Percentiles rank a stretch among this genome's conserved stretches.
Evolutionary conservation across 1,140 invertebrate genomes (phyloP).

Genomic region (Macrobrachium nipponense): DNA sequence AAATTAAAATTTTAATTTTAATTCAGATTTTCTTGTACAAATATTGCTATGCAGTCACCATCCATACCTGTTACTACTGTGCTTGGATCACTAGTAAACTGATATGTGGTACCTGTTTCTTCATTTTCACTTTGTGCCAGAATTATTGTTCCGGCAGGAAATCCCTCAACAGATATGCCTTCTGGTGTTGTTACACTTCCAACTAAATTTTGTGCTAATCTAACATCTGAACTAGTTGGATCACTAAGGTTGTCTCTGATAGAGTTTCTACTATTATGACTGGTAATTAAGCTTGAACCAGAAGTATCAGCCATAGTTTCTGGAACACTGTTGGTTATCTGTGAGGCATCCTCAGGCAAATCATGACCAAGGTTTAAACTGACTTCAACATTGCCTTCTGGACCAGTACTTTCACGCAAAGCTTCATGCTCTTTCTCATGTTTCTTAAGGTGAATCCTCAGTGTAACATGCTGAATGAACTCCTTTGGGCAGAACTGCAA

Average conservation of each 20-base stretch:
- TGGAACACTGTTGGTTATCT: too few relatives aligned
- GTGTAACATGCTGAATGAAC: slow-evolving; percentile 57
- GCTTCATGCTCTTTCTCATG: slow-evolving; percentile 58
- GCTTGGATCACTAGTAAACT: slow-evolving; percentile 24
- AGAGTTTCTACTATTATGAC: too few relatives aligned
- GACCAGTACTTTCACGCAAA: not conserved
- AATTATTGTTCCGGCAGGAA: slow-evolving; percentile 39
- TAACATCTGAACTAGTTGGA: not conserved
- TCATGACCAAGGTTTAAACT: not conserved
- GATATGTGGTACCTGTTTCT: not conserved
- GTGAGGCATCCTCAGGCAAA: too few relatives aligned
- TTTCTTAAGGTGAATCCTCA: slow-evolving; percentile 60
- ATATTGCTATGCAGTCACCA: slow-evolving; percentile 51
- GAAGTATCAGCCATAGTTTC: too few relatives aligned
- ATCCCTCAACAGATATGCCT: not conserved
- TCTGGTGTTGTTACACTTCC: not conserved
- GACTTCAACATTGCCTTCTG: not conserved
- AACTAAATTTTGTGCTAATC: not conserved
- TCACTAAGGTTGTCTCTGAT: too few relatives aligned
- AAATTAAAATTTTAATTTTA: not conserved
- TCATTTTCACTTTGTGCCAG: slow-evolving; percentile 13
- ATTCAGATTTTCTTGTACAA: slow-evolving; percentile 42
- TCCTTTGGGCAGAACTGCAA: slow-evolving; percentile 49
- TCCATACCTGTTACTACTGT: slow-evolving; percentile 34
- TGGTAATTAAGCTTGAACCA: too few relatives aligned